A percentile compares a stretch with the other conserved stretches of the same genome.
Conservation (phyloP, 2,888 invertebrate genomes). For the Drosophila anomelani region DNA sequence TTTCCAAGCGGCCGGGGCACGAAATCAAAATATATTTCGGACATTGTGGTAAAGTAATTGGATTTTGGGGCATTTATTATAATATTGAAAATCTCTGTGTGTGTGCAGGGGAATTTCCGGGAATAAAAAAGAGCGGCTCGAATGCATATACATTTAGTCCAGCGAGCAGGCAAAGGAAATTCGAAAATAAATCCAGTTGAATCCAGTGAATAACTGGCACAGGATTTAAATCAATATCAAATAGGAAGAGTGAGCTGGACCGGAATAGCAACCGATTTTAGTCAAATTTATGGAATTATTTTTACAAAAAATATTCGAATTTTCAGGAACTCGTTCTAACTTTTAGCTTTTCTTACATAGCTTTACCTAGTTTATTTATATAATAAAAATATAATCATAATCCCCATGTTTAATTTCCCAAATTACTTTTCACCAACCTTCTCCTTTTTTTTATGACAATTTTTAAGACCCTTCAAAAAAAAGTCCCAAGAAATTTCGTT, state of each 20-base stretch:
- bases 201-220: slow-evolving; percentile 21
- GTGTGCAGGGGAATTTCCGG: slow-evolving; percentile 1
- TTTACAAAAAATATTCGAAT: neutral
- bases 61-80: slow-evolving; percentile 66
- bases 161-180: slow-evolving; percentile 21
- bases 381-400: neutral
- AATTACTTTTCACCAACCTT: neutral
- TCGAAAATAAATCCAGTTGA: slow-evolving; percentile 22
- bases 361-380: neutral
- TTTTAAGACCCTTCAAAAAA: neutral
- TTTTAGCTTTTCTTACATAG: neutral
- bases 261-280: slow-evolving; percentile 7
- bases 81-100: slow-evolving; percentile 31
- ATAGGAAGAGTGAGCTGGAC: slow-evolving; percentile 3
- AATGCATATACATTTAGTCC: slow-evolving; percentile 5
- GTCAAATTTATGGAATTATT: slow-evolving; percentile 4
- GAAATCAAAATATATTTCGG: slow-evolving; percentile 75
- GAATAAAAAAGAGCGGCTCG: neutral
- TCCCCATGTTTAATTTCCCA: neutral
- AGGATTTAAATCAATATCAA: slow-evolving; percentile 17
- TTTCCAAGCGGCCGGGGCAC: slow-evolving; percentile 45
- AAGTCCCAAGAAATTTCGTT: neutral
- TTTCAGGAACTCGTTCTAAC: neutral
- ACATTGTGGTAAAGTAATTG: slow-evolving; percentile 75
- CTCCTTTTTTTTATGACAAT: neutral